Evolutionary conservation across 2,113 vertebrate genomes (phyloP).

Genomic region (Natator depressus): DNA sequence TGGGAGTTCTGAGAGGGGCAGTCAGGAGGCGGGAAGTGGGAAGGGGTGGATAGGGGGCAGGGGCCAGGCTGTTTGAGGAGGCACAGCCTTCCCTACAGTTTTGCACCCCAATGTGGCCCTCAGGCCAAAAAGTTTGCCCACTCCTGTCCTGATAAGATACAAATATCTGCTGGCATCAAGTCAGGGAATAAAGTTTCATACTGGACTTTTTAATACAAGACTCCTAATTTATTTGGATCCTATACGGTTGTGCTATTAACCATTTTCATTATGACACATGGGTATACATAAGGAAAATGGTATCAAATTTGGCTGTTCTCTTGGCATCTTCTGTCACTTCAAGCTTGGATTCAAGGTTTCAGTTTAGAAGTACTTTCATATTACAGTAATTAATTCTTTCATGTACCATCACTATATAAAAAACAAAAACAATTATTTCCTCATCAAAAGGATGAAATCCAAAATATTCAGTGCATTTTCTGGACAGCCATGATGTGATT

Average conservation of each 20-base stretch:
- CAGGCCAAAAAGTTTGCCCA: too few relatives aligned
- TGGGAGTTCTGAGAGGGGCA: too few relatives aligned
- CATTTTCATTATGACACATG: slow-evolving; percentile 33
- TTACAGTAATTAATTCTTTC: neutral
- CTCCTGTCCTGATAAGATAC: neutral
- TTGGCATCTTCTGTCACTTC: slow-evolving; percentile 11
- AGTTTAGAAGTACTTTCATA: neutral
- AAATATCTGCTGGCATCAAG: slow-evolving; percentile 28
- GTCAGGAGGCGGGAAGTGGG: too few relatives aligned
- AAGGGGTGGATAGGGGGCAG: too few relatives aligned
- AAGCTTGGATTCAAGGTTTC: neutral
- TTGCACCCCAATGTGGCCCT: too few relatives aligned
- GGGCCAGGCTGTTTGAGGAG: too few relatives aligned
- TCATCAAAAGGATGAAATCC: neutral
- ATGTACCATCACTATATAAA: neutral
- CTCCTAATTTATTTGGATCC: slow-evolving; percentile 16
- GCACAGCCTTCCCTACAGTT: too few relatives aligned
- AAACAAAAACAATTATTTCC: neutral
- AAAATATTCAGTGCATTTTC: neutral
- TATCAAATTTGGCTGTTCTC: neutral
- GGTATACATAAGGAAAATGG: neutral
- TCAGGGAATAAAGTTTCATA: slow-evolving; percentile 20
- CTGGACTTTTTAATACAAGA: slow-evolving; percentile 29
- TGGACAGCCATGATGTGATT: neutral
- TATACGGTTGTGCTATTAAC: slow-evolving; percentile 6